Evolutionary conservation across 2,888 invertebrate species (phyloP), one percentile per base, ranked within the genome.

Genomic region (Vanessa cardui): DNA sequence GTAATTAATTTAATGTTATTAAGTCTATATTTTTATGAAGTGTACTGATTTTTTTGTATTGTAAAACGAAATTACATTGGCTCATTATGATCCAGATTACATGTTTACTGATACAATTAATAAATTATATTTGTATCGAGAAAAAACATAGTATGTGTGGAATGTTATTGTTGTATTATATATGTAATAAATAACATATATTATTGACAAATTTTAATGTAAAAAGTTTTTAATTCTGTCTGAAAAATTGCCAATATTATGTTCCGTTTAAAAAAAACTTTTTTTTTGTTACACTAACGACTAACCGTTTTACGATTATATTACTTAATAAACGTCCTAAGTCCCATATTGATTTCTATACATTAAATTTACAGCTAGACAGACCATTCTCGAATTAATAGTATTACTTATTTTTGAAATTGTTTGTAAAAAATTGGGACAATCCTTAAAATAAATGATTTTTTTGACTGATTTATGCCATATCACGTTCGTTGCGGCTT

Each of bases 291-390:
- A 39, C 3, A 39, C 39, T 39, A 39, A 39, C 39, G 39, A 49
- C 31, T 68, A 72, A 73, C 70, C 73, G 73, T 73, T 66, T 64
- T 18, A 73, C 73, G 73, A 72, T 72, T 70, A 66, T 3, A 20
- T 64, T 52, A 16, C 20, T 62, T 54, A 21, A 33, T 62, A 47
- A 31, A 5, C 50, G 62, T 64, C 50, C 39, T 58, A 64, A 66
- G 56, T 63, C 54, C 58, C 65, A 58, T 59, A 54, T 47, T 47
- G 49, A 18, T 49, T 63, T 56, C 60, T 65, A 65, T 64, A 64
- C 58, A 62, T 50, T 69, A 66, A 69, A 33, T 59, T 63, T 66
- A 69, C 31, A n/a, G 63, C 63, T 66, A 66, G 66, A 47, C 69
- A 69, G 69, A 69, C 63, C 60, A 50, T 47, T 65, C 56, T 60